Conservation (phyloP, 1,140 invertebrate species). For the Glossosoma conforme region DNA sequence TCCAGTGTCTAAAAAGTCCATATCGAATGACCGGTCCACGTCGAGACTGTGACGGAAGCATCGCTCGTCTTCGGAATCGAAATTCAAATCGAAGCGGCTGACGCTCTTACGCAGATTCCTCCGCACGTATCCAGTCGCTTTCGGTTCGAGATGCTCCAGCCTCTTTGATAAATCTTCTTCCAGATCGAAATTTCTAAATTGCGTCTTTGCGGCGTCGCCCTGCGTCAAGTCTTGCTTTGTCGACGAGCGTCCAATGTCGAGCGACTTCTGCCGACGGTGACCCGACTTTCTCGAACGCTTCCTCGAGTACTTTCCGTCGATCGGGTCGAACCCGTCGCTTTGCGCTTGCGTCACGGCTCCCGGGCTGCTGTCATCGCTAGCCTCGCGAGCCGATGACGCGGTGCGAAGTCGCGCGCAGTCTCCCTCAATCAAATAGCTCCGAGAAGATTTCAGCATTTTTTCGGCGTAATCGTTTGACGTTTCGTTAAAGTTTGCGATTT, state of each 20-base stretch:
- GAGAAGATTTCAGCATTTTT: conserved; percentile 29
- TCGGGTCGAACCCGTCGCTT: conserved; percentile 13
- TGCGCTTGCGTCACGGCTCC: conserved; percentile 20
- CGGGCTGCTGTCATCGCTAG: conserved; percentile 27
- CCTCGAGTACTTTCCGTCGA: conserved; percentile 19
- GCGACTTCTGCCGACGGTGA: conserved; percentile 24
- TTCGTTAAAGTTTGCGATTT: conserved; percentile 15
- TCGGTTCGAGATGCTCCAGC: conserved; percentile 26
- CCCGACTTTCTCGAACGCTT: conserved; percentile 23
- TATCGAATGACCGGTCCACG: conserved; percentile 26
- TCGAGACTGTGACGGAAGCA: conserved; percentile 28
- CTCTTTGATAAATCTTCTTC: conserved; percentile 27
- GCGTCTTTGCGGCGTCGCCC: conserved; percentile 17
- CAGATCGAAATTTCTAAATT: conserved; percentile 27
- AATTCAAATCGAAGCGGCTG: conserved; percentile 28
- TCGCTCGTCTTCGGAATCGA: conserved; percentile 29
- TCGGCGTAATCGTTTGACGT: conserved; percentile 22
- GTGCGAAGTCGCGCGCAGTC: conserved; percentile 22
- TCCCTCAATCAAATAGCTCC: conserved; percentile 25
- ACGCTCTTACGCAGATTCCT: conserved; percentile 21
- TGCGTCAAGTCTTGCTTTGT: conserved; percentile 13
- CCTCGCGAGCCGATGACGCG: conserved; percentile 20
- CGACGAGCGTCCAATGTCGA: conserved; percentile 21
- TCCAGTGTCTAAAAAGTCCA: conserved; percentile 27
- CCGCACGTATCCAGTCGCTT: conserved; percentile 14